These are phyloP conservation scores for Episyrphus balteatus DNA, from an alignment of 1,140 invertebrate species.

Conservation along the genomic window DNA sequence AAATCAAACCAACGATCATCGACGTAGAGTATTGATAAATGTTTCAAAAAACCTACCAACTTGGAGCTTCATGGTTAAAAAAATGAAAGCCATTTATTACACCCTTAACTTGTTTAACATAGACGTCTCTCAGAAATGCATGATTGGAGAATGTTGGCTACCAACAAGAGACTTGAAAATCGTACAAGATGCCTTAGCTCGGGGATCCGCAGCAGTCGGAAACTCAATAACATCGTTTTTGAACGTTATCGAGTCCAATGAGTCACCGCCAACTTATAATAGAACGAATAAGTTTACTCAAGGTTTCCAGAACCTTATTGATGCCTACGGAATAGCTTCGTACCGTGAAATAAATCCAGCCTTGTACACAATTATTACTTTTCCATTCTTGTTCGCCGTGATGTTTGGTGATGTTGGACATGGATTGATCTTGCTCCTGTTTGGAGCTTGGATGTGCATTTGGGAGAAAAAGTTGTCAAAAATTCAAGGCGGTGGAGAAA, in stretches of 20 bases:
- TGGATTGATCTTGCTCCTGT: conserved; percentile 52
- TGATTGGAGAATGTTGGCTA: conserved; percentile 69
- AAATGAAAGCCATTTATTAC: conserved; percentile 66
- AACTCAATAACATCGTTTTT: conserved; percentile 91
- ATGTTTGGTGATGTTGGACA: conserved; percentile 71
- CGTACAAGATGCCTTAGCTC: conserved; percentile 81
- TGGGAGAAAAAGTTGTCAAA: conserved; percentile 52
- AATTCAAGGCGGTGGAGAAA: conserved; percentile 56
- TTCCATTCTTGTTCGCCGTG: conserved; percentile 65
- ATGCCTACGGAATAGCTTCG: conserved; percentile 86
- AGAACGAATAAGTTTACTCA: conserved; percentile 91
- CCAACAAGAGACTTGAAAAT: conserved; percentile 52
- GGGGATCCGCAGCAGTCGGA: conserved; percentile 78
- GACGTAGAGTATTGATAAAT: conserved; percentile 51
- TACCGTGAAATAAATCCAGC: conserved; percentile 71
- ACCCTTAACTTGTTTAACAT: conserved; percentile 66
- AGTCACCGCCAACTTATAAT: conserved; percentile 92
- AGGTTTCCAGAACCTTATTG: conserved; percentile 92
- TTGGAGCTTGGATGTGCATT: conserved; percentile 52
- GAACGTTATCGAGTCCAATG: conserved; percentile 81
- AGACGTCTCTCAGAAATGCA: conserved; percentile 63
- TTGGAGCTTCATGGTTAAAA: conserved; percentile 59
- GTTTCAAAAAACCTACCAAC: conserved; percentile 56
- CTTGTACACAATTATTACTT: conserved; percentile 55
- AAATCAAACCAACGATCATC: conserved; percentile 54